Evolutionary conservation across 2,888 invertebrate species (phyloP).

Genomic region (Pollenia angustigena): DNA sequence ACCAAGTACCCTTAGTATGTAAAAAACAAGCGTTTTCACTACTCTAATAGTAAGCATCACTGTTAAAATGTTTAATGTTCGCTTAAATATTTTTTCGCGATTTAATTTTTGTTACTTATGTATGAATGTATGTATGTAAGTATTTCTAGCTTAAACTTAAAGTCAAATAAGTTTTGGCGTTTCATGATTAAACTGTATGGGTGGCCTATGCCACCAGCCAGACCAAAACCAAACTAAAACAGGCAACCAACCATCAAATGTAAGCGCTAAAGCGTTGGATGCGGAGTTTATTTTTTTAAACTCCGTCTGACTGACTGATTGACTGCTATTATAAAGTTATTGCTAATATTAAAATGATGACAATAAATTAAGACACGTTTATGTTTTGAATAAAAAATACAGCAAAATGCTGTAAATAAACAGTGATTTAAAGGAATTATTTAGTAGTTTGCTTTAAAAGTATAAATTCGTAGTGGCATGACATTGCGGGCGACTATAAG

Average conservation of each 20-base stretch:
- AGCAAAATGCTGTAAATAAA: not conserved
- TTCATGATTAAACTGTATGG: constrained; percentile 75
- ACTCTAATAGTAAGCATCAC: constrained; percentile 14
- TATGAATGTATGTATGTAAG: constrained; percentile 3
- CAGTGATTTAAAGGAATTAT: constrained; percentile 9
- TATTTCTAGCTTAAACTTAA: constrained; percentile 55
- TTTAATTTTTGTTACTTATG: constrained; percentile 37
- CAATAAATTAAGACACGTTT: constrained; percentile 75
- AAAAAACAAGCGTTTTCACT: not conserved
- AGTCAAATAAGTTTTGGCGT: constrained; percentile 67
- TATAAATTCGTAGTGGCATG: too few species aligned
- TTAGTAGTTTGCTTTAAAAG: not conserved
- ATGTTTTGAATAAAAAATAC: constrained; percentile 18
- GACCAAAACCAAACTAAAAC: constrained; percentile 21
- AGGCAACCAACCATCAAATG: not conserved
- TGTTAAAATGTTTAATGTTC: constrained; percentile 19
- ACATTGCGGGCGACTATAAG: too few species aligned
- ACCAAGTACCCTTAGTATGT: not conserved
- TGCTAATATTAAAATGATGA: constrained; percentile 76
- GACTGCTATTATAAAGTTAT: constrained; percentile 74
- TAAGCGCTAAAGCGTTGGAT: constrained; percentile 10
- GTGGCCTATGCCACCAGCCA: constrained; percentile 74
- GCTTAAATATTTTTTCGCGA: constrained; percentile 30
- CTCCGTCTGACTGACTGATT: constrained; percentile 68
- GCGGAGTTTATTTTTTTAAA: constrained; percentile 19